Evolutionary conservation across 2,113 vertebrate genomes (phyloP).

Genomic region (Pelusios castaneus): DNA sequence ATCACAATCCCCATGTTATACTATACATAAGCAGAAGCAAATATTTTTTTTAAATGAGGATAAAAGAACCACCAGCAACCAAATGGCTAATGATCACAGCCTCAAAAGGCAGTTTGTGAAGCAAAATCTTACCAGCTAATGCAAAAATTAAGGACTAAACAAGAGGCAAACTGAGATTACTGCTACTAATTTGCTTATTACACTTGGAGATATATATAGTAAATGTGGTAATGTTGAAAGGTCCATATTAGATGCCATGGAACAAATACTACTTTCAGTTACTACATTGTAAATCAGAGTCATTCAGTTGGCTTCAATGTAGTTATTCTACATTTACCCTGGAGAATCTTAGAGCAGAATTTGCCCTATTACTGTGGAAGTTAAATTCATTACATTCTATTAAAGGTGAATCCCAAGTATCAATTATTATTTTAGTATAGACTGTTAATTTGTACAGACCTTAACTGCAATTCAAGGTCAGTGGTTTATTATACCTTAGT

Average conservation of each 20-base stretch:
- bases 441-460: neutral
- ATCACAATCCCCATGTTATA: rapidly evolving
- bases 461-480: neutral
- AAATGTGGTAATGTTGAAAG: neutral
- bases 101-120: neutral
- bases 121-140: neutral
- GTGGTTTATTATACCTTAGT: neutral
- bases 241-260: neutral
- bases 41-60: neutral
- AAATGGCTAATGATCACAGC: neutral
- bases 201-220: too few species aligned
- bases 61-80: neutral
- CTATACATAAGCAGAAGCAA: neutral
- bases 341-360: neutral
- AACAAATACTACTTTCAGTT: neutral
- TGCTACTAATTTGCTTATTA: neutral
- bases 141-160: neutral
- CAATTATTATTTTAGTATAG: neutral
- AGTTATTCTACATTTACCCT: neutral
- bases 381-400: neutral
- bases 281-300: neutral
- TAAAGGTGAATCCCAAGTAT: neutral
- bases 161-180: neutral
- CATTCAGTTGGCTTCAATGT: neutral
- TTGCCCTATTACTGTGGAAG: neutral